Base-by-base conservation (phyloP, 2,797 vertebrate species). In the Phalloptychus januarius region DNA sequence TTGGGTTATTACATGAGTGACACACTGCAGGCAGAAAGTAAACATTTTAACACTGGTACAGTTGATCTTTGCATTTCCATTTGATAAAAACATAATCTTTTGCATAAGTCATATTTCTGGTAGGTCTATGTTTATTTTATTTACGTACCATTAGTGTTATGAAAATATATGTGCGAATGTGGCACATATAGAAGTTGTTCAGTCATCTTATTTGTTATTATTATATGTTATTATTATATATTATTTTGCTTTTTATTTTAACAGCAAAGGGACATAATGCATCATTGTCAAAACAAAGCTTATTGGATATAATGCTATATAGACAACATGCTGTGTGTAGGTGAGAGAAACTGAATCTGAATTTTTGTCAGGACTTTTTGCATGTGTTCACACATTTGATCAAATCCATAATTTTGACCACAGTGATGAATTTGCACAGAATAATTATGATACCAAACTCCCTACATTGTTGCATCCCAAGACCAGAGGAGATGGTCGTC, bases 41-140 rank as follows among this genome's bases (percentile, higher is more conserved):
- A 20, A 1, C 25, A 61, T 33, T 61, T 33, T 33, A 2, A 31
- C 31, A 33, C n/a, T 61, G 12, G 52, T n/a, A 15, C 13, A 13
- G n/a, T 58, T 58, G 54, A 28, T 12, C 54, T 56, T n/a, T 58
- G 54, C 54, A 58, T 58, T 58, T 58, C 54, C 54, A 58, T 58
- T 48, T 20, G 28, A 23, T 31, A 28, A 58, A 56, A 13, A 28
- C 52, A 54, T n/a, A 12, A 48, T 48, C 46, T 28, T 56, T 56
- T 58, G 54, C n/a, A 58, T 15, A 58, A 31, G 31, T 5, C n/a
- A 58, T 15, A 31, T 28, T 31, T 58, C 25, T 56, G 10, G 25
- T 56, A 8, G n/a, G 54, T n/a, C 25, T 56, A 12, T 56, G 3
- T 56, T 56, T 56, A 58, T 31, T 61, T 61, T 31, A 16, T 33